Evolutionary conservation across 2,797 vertebrate genomes (phyloP).

Genomic region (Pangasius mekongensis): DNA sequence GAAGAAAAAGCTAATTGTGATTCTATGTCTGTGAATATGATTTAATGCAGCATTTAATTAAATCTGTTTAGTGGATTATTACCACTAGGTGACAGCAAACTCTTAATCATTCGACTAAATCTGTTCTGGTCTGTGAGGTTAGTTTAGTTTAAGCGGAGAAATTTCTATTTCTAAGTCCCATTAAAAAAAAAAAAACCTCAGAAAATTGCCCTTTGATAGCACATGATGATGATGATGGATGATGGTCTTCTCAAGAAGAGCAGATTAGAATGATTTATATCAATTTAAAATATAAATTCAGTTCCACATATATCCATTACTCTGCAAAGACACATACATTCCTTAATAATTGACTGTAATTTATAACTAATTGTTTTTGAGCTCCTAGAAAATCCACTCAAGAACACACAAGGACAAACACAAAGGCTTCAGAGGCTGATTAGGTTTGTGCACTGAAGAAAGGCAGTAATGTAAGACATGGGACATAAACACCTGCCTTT

Average conservation of each 20-base stretch:
- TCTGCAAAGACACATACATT: neutral
- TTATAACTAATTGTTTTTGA: neutral
- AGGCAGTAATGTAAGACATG: constrained; percentile 64
- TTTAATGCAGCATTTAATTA: neutral
- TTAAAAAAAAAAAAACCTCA: neutral
- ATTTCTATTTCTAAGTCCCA: neutral
- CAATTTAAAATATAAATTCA: neutral
- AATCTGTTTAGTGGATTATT: constrained; percentile 8
- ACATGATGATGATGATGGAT: constrained; percentile 6
- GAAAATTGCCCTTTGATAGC: neutral
- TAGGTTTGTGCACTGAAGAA: constrained; percentile 57
- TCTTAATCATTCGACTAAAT: constrained; percentile 45
- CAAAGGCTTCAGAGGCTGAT: constrained; percentile 40
- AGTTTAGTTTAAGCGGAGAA: neutral
- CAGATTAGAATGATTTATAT: neutral
- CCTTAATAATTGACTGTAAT: too few relatives aligned
- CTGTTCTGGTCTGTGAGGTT: neutral
- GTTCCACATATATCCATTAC: neutral
- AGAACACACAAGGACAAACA: neutral
- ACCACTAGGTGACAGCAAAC: constrained; percentile 75
- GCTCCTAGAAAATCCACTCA: neutral
- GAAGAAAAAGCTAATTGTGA: neutral
- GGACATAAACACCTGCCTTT: constrained; percentile 61
- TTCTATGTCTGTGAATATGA: neutral
- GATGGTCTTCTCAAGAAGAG: neutral